Percentiles rank a stretch among this genome's conserved stretches.
Evolutionary conservation across 2,113 vertebrate species (phyloP).

Genomic region (Ammospiza caudacuta): DNA sequence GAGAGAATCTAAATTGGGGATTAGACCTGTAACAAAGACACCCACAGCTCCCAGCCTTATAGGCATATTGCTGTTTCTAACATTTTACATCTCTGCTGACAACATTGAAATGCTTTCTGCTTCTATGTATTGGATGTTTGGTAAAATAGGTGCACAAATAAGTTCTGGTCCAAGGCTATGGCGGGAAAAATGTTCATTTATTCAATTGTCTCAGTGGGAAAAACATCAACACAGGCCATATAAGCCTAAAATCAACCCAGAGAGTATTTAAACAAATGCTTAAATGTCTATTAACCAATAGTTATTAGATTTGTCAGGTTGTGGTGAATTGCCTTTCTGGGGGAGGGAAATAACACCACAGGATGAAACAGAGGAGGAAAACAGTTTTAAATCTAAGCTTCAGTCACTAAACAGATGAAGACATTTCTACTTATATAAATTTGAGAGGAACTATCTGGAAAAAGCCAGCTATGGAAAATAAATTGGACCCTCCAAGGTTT

Average conservation of each 20-base stretch:
- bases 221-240: not conserved
- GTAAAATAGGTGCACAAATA: not conserved
- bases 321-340: not conserved
- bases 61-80: not conserved
- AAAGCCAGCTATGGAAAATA: not conserved
- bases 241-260: not conserved
- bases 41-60: not conserved
- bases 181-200: not conserved
- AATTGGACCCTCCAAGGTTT: not conserved
- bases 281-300: not conserved
- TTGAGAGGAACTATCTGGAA: not conserved
- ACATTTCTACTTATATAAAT: not conserved
- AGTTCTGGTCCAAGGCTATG: not conserved
- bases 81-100: not conserved
- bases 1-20: fast-evolving
- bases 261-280: not conserved
- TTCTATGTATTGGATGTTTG: not conserved
- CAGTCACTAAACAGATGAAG: not conserved
- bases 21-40: not conserved
- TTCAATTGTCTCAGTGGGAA: not conserved
- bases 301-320: not conserved
- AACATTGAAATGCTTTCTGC: not conserved
- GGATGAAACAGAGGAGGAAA: not conserved
- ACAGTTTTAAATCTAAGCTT: not conserved
- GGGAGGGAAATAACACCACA: not conserved